Base-by-base conservation (phyloP, 64 coral and sea anemone species). In the Montipora capricornis region DNA sequence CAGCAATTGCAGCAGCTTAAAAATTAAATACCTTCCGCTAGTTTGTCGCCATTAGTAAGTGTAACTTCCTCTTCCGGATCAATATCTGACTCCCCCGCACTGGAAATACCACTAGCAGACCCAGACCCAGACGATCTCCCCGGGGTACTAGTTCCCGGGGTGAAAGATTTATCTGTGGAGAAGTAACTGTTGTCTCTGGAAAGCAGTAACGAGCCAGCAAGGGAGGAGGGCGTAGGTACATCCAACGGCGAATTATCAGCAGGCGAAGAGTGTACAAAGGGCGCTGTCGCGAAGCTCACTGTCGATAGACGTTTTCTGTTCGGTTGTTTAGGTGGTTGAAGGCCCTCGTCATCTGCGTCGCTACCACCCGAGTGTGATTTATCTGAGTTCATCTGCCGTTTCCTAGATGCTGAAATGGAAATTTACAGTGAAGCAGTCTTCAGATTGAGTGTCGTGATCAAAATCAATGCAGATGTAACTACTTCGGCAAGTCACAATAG, bases 231-330 rank as follows among this genome's bases (percentile, higher is more conserved):
- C 7, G 20, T 47, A 11, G 67, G 46, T 5, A 77, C 70, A 0
- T 64, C 82, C 45, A 66, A 77, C 17, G 77, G 37, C 1, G 90
- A 14, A 10, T 73, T 57, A 17, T 85, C 87, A 68, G 83, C 84
- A 4, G 83, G 70, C 11, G 95, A 82, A 4, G 47, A 12, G 2
- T 47, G 64, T 12, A 94, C 75, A 19, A 87, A 89, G 47, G 93
- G 87, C 12, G 73, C 89, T 2, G 96, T 70, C 1, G 96, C 96
- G 49, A 97, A 97, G 47, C 96, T 97, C 57, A 97, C 96, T 0
- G 89, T 78, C 3, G 96, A 97, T 4, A 89, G 89, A 2, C 96
- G 76, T 49, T 84, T 90, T 20, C 91, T 76, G 50, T 66, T 67
- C 44, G 91, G 68, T 69, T 88, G 26, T 47, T 74, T 53, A 12